A percentile compares a stretch with the other conserved stretches of the same genome.
These are phyloP conservation scores for Ovibos moschatus DNA, from an alignment of 2,113 vertebrate species.

Conservation along the genomic window DNA sequence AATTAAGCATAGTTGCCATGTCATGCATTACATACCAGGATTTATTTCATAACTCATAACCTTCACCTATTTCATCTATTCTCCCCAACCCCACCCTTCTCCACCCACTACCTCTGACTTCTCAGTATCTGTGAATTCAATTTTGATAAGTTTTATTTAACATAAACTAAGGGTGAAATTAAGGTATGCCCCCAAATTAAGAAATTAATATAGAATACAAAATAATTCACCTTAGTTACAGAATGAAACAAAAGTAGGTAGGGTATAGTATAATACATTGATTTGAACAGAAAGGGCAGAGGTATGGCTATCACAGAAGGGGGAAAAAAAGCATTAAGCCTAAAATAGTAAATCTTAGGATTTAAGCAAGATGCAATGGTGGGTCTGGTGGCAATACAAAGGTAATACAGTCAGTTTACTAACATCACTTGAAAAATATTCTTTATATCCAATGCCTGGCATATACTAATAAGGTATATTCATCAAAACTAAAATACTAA, in stretches of 20 bases:
- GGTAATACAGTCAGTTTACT: not conserved
- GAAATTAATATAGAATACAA: not conserved
- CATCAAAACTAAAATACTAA: not conserved
- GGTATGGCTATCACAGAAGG: not conserved
- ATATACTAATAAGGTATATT: not conserved
- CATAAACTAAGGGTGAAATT: constrained; percentile 2
- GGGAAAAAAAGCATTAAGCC: not conserved
- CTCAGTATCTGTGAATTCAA: not conserved
- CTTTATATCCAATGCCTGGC: not conserved
- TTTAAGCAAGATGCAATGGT: not conserved
- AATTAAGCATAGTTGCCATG: not conserved
- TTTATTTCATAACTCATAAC: not conserved
- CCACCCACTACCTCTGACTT: not conserved
- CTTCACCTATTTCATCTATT: not conserved
- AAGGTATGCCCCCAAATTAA: not conserved
- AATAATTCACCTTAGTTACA: not conserved
- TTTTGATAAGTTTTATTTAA: not conserved
- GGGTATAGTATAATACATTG: not conserved
- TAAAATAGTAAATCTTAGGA: not conserved
- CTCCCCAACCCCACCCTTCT: not conserved
- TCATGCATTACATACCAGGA: not conserved
- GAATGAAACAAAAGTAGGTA: not conserved
- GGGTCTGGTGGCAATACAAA: not conserved
- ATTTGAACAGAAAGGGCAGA: not conserved
- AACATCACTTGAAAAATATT: not conserved